phyloP scores from a whole-genome alignment of 30 jellyfish, hydroid and myxozoan species.

The Aurelia sp. region DNA sequence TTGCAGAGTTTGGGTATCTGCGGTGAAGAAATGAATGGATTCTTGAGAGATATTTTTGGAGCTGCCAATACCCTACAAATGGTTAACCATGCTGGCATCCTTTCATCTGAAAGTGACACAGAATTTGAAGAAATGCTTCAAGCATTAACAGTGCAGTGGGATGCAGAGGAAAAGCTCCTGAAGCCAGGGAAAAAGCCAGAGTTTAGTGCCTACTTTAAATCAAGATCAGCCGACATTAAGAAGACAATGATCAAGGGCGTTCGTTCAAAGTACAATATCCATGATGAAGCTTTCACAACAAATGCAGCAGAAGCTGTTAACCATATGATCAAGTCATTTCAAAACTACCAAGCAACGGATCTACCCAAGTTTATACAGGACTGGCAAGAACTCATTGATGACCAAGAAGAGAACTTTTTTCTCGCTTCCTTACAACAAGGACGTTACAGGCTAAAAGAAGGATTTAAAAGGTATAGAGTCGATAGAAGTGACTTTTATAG shows the following conservation, averaged over 20 bases:
- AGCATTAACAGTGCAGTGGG: background rate
- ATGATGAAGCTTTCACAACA: constrained; percentile 4
- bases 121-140: background rate
- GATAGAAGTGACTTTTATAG: background rate
- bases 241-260: background rate
- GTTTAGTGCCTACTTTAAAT: constrained; percentile 3
- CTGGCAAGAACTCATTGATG: constrained; percentile 1
- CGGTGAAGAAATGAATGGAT: constrained; percentile 4
- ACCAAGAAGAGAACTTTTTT: constrained; percentile 4
- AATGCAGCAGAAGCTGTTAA: constrained; percentile 5
- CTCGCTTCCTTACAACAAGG: constrained; percentile 2
- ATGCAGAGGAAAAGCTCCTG: background rate
- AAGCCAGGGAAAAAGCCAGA: background rate
- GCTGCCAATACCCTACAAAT: background rate
- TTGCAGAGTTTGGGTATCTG: background rate
- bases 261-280: background rate
- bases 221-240: background rate
- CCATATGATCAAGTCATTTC: background rate
- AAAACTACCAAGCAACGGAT: background rate
- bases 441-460: background rate
- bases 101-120: background rate
- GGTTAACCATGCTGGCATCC: constrained; percentile 12
- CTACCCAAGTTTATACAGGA: background rate
- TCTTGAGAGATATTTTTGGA: background rate
- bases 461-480: background rate